Conservation (phyloP, 92 coral and sea anemone species). For the Zoanthus solanderi region DNA sequence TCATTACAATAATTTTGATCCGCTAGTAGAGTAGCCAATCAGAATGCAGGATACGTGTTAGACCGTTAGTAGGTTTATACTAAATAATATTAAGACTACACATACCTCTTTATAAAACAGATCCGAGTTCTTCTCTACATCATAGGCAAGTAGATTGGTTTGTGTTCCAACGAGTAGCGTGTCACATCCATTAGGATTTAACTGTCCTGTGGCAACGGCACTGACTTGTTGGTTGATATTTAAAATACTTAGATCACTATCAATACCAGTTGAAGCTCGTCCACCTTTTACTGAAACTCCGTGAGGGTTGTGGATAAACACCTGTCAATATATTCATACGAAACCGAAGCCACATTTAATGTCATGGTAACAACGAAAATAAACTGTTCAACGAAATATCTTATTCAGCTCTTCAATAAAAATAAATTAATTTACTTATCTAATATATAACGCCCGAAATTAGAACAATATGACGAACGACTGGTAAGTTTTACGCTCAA, state of each 20-base stretch:
- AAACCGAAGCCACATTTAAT: not conserved
- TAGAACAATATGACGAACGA: not conserved
- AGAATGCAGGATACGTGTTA: no score
- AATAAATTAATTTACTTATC: not conserved
- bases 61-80: no score
- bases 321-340: slow-evolving; percentile 52
- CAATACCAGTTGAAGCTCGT: slow-evolving; percentile 77
- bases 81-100: not conserved
- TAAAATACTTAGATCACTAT: slow-evolving; percentile 87
- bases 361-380: slow-evolving; percentile 16
- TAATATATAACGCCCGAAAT: not conserved
- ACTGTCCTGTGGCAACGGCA: slow-evolving; percentile 91
- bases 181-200: slow-evolving; percentile 78
- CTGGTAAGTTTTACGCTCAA: not conserved
- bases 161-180: slow-evolving; percentile 91
- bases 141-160: slow-evolving; percentile 92
- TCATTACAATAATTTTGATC: no score
- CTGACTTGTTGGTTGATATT: slow-evolving; percentile 98
- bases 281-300: slow-evolving; percentile 82
- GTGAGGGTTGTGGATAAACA: slow-evolving; percentile 95
- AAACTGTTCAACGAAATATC: not conserved
- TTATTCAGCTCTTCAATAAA: not conserved
- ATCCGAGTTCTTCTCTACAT: slow-evolving; percentile 96
- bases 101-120: slow-evolving; percentile 97
- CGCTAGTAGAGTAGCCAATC: no score